Evolutionary conservation across 2,113 vertebrate genomes (phyloP), one percentile per base, ranked within the genome.

Genomic region (Chamaetylas fuelleborni): DNA sequence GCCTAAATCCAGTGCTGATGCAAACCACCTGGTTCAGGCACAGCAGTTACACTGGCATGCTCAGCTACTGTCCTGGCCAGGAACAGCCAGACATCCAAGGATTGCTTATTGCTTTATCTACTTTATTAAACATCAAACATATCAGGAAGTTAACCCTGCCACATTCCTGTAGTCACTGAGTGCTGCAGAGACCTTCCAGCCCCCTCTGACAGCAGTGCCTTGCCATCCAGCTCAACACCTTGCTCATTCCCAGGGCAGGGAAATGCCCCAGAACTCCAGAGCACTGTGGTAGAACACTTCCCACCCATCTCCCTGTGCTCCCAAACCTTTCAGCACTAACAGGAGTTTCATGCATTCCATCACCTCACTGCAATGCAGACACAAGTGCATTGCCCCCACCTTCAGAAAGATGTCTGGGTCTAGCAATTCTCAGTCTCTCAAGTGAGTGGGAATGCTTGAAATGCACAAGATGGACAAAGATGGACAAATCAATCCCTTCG

Each of bases 21-120:
- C 61, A 92, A 84, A 86, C 29, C 87, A 93, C 31, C 51, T 76
- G 72, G 76, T 17, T 82, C 31, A 83, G 74, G 54, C 62, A 73
- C 48, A 60, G 18, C 15, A 40, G 54, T 78, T 62, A 81, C 33
- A 58, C 22, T 72, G 58, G 58, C 67, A 86, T 6, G 43, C 76
- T 94, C 31, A n/a, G 42, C 66, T 67, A 26, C 58, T 43, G 43
- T 36, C 53, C 47, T 18, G 20, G 51, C 62, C 71, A 94, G 71
- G 53, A 89, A 57, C 19, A 60, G 70, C 6, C 53, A 95, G 53
- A 61, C 25, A 54, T 8, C 25, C 58, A 56, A 34, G 62, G 76
- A 72, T n/a, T 77, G 82, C 34, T 60, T 81, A 76, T 83, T 60
- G 50, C 67, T 92, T 92, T 92, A 94, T 62, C 73, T 95, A 71